phyloP scores from a whole-genome alignment of 2,797 vertebrate species.

The Ciconia nigra region DNA sequence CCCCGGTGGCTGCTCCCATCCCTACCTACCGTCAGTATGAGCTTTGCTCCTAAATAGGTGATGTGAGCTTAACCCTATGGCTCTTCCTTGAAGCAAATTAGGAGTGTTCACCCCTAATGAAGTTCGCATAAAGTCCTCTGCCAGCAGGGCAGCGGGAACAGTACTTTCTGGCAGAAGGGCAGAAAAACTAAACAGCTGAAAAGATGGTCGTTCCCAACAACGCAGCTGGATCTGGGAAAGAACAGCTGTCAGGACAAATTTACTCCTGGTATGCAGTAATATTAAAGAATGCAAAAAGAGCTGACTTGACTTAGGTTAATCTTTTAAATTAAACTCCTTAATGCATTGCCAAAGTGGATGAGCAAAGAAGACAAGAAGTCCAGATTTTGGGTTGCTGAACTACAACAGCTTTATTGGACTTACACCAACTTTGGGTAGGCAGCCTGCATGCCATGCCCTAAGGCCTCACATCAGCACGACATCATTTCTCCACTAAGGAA shows the following conservation, averaged over 20 bases:
- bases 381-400: neutral
- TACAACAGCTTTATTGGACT: neutral
- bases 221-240: neutral
- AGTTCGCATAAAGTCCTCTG: neutral
- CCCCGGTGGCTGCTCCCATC: neutral
- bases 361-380: neutral
- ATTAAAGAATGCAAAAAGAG: neutral
- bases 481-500: neutral
- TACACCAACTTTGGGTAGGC: neutral
- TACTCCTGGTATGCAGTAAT: neutral
- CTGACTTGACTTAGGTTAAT: neutral
- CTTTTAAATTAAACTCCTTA: neutral
- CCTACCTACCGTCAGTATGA: neutral
- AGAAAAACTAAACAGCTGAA: neutral
- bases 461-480: neutral
- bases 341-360: neutral
- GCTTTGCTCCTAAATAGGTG: neutral
- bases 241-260: neutral
- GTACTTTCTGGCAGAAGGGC: neutral
- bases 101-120: neutral
- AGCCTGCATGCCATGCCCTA: neutral
- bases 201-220: neutral
- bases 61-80: neutral
- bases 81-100: neutral
- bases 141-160: neutral